phyloP scores from a whole-genome alignment of 2,113 vertebrate genomes.

The Fulmarus glacialis region DNA sequence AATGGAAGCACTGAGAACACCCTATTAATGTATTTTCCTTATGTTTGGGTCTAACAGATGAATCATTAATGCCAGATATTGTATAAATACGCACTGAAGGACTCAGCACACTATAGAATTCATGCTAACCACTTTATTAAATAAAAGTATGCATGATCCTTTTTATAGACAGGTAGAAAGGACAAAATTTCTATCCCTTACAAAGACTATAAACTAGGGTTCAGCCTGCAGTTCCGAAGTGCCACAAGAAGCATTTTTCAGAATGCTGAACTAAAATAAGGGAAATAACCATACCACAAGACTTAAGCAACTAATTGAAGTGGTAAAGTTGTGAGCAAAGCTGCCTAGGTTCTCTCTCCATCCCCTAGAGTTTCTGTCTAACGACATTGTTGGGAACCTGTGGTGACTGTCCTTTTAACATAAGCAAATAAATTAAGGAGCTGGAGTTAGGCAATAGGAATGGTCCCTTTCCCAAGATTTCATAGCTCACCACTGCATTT shows the following conservation, averaged over 20 bases:
- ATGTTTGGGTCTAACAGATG: not conserved
- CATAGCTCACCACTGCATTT: not conserved
- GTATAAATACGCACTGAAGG: not conserved
- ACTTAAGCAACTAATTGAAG: not conserved
- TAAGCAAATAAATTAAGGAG: not conserved
- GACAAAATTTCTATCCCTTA: not conserved
- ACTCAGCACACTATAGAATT: not conserved
- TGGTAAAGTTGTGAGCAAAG: not conserved
- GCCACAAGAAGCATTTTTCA: not conserved
- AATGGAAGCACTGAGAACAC: slow-evolving; percentile 11
- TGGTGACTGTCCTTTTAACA: not conserved
- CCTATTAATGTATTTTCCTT: slow-evolving; percentile 47
- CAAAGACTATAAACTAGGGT: not conserved
- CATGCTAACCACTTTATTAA: not conserved
- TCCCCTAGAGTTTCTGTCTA: not conserved
- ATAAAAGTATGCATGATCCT: not conserved
- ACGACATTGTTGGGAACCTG: not conserved
- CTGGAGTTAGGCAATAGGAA: not conserved
- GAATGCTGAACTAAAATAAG: not conserved
- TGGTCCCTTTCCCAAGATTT: not conserved
- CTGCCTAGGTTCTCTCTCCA: not conserved
- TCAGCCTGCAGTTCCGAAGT: not conserved
- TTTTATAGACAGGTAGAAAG: not conserved
- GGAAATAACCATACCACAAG: not conserved
- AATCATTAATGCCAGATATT: slow-evolving; percentile 2